Evolutionary conservation across 2,888 invertebrate genomes (phyloP).

Genomic region (Nemoura dubitans): DNA sequence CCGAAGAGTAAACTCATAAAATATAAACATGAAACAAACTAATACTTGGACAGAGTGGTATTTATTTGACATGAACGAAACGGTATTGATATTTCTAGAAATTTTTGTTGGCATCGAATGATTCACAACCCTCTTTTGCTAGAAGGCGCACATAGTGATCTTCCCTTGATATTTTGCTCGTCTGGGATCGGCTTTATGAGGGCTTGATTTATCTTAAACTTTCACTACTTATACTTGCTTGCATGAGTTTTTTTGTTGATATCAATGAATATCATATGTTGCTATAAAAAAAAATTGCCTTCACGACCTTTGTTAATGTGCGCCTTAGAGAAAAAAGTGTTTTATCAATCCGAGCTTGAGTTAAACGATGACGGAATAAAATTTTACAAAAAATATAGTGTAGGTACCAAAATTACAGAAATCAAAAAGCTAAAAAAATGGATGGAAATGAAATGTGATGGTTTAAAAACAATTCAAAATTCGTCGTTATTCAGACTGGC

Average conservation of each 20-base stretch:
- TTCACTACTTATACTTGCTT: background rate
- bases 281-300: background rate
- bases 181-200: background rate
- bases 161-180: background rate
- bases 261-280: background rate
- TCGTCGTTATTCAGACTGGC: background rate
- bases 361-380: background rate
- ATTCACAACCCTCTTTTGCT: background rate
- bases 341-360: background rate
- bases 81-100: background rate
- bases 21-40: background rate
- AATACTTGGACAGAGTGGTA: background rate
- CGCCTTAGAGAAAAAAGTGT: background rate
- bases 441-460: background rate
- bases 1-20: no score
- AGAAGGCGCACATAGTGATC: background rate
- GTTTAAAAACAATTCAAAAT: background rate
- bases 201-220: background rate
- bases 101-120: background rate
- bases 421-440: background rate
- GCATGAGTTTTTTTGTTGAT: background rate
- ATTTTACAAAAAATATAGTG: background rate
- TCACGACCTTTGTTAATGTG: background rate
- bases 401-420: background rate
- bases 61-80: background rate